Conservation (phyloP, 2,113 vertebrate species). For the Brachionichthys hirsutus region DNA sequence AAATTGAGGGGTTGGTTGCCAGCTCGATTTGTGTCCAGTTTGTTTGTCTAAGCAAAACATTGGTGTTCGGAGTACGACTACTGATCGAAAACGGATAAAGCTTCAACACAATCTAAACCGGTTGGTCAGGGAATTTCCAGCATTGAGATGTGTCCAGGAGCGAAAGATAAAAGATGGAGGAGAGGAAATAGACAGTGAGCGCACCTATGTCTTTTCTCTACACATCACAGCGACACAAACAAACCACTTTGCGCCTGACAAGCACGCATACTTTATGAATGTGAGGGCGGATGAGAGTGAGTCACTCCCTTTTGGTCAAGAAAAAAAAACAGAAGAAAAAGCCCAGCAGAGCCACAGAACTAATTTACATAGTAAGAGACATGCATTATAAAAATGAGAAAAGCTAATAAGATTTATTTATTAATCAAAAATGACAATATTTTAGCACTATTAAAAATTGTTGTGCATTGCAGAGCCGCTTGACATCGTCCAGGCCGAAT, state of each 20-base stretch:
- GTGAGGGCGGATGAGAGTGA: conserved; percentile 60
- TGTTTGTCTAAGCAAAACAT: no score
- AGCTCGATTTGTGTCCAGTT: no score
- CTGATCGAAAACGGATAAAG: conserved; percentile 14
- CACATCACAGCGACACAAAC: conserved; percentile 58
- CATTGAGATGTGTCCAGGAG: conserved; percentile 24
- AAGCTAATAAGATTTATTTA: no score
- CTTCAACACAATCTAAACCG: neutral
- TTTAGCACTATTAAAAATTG: no score
- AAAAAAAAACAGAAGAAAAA: conserved; percentile 12
- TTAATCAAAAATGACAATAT: no score
- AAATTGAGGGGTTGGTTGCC: no score
- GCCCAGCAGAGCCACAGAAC: no score
- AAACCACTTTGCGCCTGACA: conserved; percentile 29
- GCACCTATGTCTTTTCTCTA: conserved; percentile 63
- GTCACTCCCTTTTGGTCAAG: conserved; percentile 63
- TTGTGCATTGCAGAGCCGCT: no score
- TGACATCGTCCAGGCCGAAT: no score
- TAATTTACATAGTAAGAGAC: no score
- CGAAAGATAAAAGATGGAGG: conserved; percentile 38
- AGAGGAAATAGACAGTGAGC: conserved; percentile 50
- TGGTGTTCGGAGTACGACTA: neutral
- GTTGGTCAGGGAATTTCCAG: conserved; percentile 13
- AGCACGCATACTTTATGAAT: conserved; percentile 40
- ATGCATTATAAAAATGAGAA: no score